phyloP scores from a whole-genome alignment of 30 jellyfish, hydroid and myxozoan genomes.

The Aurelia coerulea region DNA sequence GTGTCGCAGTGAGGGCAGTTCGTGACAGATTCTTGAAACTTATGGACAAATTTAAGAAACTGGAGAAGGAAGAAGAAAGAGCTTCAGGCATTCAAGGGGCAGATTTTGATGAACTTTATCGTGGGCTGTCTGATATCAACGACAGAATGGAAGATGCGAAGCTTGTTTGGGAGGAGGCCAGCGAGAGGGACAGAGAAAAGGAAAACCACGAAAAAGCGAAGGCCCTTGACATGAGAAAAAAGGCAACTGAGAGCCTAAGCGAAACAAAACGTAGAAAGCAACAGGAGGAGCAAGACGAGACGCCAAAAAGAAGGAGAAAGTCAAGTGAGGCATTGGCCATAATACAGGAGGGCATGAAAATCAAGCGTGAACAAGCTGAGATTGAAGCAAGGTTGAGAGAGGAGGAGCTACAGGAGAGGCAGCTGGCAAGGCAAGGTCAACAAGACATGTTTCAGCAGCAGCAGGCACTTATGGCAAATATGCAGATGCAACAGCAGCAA shows the following conservation, averaged over 20 bases:
- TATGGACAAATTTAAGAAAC: conserved; percentile 24
- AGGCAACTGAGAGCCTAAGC: conserved; percentile 52
- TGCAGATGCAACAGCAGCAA: conserved; percentile 37
- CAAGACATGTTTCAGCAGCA: conserved; percentile 27
- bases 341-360: conserved; percentile 32
- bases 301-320: conserved; percentile 34
- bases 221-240: conserved; percentile 25
- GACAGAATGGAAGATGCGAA: background rate
- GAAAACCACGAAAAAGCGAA: background rate
- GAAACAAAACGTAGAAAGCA: conserved; percentile 14
- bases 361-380: conserved; percentile 27
- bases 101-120: conserved; percentile 46
- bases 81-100: conserved; percentile 61
- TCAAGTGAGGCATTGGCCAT: conserved; percentile 31
- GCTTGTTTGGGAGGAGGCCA: conserved; percentile 19
- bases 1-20: conserved; percentile 65
- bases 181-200: conserved; percentile 27
- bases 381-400: conserved; percentile 17
- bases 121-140: too few relatives aligned
- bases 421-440: conserved; percentile 15
- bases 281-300: conserved; percentile 28
- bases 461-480: conserved; percentile 24
- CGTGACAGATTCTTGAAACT: conserved; percentile 62
- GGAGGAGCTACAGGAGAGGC: conserved; percentile 42
- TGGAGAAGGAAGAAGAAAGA: conserved; percentile 34